Evolutionary conservation across 2,888 invertebrate genomes (phyloP), one percentile per base, ranked within the genome.

Genomic region (Sarcophaga variegata): DNA sequence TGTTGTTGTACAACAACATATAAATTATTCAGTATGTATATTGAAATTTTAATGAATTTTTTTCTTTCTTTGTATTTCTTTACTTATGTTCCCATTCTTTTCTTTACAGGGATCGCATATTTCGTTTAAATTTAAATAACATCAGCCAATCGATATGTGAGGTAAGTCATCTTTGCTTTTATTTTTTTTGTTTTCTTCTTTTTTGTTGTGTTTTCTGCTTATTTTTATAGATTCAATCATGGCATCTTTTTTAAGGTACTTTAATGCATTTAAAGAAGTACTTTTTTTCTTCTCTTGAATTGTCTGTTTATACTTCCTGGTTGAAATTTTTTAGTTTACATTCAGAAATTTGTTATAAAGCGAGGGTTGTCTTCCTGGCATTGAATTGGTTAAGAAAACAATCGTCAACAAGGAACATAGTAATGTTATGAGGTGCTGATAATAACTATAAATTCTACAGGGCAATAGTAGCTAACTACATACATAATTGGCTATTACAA

Each of bases 61-160:
- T 10, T 74, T n/a, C n/a, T 12, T 59, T 66, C n/a, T 25, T 67
- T 22, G 54, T 10, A 37, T 37, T 37, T 37, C 37, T 92, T 94
- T 94, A 67, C 95, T 37, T 37, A 37, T 37, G 37, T 37, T 37
- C 37, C 37, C 37, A 37, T 37, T 37, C 54, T 66, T 62, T 90
- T 93, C 92, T 92, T 94, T 94, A 67, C 95, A 95, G 95, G 95
- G 95, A 95, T 94, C 95, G 95, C 90, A 95, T 95, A 90, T 95
- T 94, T 94, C 95, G 94, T 90, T 93, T 95, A 89, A 95, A 95
- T 92, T 94, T 95, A 93, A 94, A 95, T 90, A 95, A 95, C 93
- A 95, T 95, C 90, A 95, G 95, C 91, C 95, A 95, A 93, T 95
- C 95, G 85, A 95, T 95, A 91, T 95, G 95, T 90, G 95, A 95